Base-by-base conservation (phyloP, 2,888 invertebrate species). In the Sylvicola cinctus region DNA sequence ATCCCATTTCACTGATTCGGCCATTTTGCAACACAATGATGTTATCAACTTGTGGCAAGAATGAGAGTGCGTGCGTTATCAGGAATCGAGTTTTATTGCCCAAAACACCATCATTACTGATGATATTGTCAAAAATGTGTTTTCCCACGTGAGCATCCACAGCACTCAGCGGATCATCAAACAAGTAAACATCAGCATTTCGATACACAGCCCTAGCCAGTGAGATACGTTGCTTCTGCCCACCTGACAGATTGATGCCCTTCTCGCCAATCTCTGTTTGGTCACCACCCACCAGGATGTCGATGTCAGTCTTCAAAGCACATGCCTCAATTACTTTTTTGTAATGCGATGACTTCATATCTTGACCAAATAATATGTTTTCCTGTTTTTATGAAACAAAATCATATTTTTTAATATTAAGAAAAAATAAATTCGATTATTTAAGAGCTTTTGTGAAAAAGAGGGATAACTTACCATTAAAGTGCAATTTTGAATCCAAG, bases 231-330 rank as follows among this genome's bases (percentile, higher is more conserved):
- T 77, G 84, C 57, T 78, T 87, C 54, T 79, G 85, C 2, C 85
- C 85, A 3, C 85, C 40, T 7, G 36, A 37, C 13, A 39, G 31
- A 34, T 40, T 40, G 12, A 39, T 66, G 54, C 84, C 85, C 62
- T 95, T 96, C 59, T 98, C 96, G 39, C 98, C 98, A 43, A 98
- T 96, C 65, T 98, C 96, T 0, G 96, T 98, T 50, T 73, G 70
- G 62, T 98, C 96, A 1, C 95, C 91, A n/a, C 79, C 91, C 1
- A 87, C 84, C 27, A 98, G 58, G 60, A 95, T 88, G 32, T 85
- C 81, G 44, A 98, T 73, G 62, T 98, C 96, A 0, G 85, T 72
- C 44, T 70, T 73, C 35, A 98, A 63, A 3, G 93, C 93, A 55
- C 95, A 96, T 1, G 87, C 80, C 40, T 81, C 78, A 28, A 98